Conservation (phyloP, 2,888 invertebrate species). For the Pharmacophagus antenor region DNA sequence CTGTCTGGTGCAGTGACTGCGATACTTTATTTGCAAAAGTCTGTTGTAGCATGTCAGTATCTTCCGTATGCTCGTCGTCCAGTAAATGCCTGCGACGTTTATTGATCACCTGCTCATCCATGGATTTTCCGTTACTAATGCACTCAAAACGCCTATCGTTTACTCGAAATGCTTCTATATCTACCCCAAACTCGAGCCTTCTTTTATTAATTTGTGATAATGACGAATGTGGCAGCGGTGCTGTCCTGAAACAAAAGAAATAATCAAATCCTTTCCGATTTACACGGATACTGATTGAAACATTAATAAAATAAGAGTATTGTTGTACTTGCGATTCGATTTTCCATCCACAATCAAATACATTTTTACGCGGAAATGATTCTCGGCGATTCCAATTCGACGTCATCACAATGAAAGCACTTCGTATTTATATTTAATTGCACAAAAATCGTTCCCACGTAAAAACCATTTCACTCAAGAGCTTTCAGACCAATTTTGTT, state of each 20-base stretch:
- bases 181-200: slow-evolving; percentile 83
- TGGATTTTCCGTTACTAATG: slow-evolving; percentile 64
- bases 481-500: slow-evolving; percentile 75
- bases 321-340: slow-evolving; percentile 76
- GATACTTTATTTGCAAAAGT: slow-evolving; percentile 57
- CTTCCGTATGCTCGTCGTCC: slow-evolving; percentile 66
- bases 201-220: slow-evolving; percentile 86
- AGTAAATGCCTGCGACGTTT: slow-evolving; percentile 73
- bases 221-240: slow-evolving; percentile 79
- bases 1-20: slow-evolving; percentile 58
- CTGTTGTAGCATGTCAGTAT: slow-evolving; percentile 51
- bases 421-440: slow-evolving; percentile 63
- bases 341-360: slow-evolving; percentile 80
- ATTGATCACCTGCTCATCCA: slow-evolving; percentile 58
- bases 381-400: slow-evolving; percentile 78
- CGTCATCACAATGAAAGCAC: slow-evolving; percentile 72
- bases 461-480: slow-evolving; percentile 82
- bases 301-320: slow-evolving; percentile 49
- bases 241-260: slow-evolving; percentile 73
- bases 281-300: slow-evolving; percentile 40
- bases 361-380: slow-evolving; percentile 82
- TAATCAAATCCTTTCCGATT: slow-evolving; percentile 41
- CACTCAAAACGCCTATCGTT: slow-evolving; percentile 61
- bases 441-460: slow-evolving; percentile 82
- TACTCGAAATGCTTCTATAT: slow-evolving; percentile 70